A percentile compares a stretch with the other conserved stretches of the same genome.
Conservation (phyloP, 2,888 invertebrate species). For the Ochropleura leucogaster region DNA sequence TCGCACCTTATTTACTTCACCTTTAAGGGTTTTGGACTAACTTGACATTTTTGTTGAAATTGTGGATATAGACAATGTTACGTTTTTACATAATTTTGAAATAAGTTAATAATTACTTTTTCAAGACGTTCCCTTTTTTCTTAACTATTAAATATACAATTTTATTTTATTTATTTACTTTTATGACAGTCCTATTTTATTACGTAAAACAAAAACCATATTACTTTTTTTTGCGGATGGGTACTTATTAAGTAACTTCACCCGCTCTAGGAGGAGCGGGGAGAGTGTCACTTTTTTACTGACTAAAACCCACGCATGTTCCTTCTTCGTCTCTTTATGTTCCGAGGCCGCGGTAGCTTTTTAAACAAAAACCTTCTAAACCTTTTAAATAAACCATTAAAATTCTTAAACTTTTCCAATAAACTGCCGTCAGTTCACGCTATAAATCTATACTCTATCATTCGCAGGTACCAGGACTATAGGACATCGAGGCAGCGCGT, state of each 20-base stretch:
- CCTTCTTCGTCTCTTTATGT: too few species aligned
- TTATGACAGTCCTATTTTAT: not conserved
- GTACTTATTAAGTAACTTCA: too few species aligned
- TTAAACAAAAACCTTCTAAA: too few species aligned
- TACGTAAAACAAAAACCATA: not conserved
- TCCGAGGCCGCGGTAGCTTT: too few species aligned
- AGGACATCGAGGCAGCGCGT: constrained; percentile 27
- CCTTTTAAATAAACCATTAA: not conserved
- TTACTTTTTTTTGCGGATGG: too few species aligned
- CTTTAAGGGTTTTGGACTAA: not conserved
- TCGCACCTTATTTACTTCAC: not conserved
- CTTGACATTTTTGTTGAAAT: not conserved
- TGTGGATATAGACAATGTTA: not conserved
- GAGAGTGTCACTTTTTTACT: too few species aligned
- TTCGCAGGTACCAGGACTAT: constrained; percentile 23
- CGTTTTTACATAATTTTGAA: not conserved
- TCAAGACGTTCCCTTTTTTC: not conserved
- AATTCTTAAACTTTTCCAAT: not conserved
- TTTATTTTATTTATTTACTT: not conserved
- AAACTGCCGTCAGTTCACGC: constrained; percentile 3
- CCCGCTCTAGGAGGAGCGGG: too few species aligned
- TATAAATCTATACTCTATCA: constrained; percentile 36
- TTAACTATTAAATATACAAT: not conserved
- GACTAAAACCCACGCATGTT: too few species aligned
- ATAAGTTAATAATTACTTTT: not conserved